Base-by-base conservation (phyloP, 2,888 invertebrate genomes). In the Neria commutata region DNA sequence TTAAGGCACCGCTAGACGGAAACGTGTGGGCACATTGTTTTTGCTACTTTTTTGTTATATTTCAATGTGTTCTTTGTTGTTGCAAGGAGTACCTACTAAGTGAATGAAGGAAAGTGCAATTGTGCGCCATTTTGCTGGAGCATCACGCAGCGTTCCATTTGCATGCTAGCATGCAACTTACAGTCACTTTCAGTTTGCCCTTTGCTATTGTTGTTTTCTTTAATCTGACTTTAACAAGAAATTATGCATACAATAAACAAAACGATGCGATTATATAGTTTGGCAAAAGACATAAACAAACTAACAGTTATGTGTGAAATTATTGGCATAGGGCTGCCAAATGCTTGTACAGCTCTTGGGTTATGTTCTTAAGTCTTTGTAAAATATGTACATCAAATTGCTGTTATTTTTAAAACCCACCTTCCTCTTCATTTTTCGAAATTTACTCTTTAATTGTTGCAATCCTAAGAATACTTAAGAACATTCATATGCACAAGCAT, bases 141-240 rank as follows among this genome's bases (percentile, higher is more conserved):
- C 16, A 17, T 34, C 11, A 24, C 23, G 42, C n/a, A 33, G 47
- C 47, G 25, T 54, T 47, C 47, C 54, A 46, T 54, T 54, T 56
- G 50, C 50, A 56, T 56, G 50, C 51, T 54, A 51, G 50, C 50
- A 56, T 56, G 50, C 51, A 21, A 50, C 51, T 51, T n/a, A n/a
- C n/a, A n/a, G 56, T 56, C 50, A 56, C 50, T 56, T 50, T 56
- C 34, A 56, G 50, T 56, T 50, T 56, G 45, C 23, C 45, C 54
- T 26, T 45, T 42, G 42, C 21, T 42, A n/a, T 51, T 51, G 11
- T 51, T 51, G 51, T 34, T 51, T 19, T 21, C 33, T 56, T 50
- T 56, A 45, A 24, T 33, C 23, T 16, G 34, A 29, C 16, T 51
- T 34, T 23, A 51, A 51, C 34, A n/a, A 51, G 34, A 51, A 51